Conservation (phyloP, 1,140 invertebrate genomes). For the Heliconius himera region DNA sequence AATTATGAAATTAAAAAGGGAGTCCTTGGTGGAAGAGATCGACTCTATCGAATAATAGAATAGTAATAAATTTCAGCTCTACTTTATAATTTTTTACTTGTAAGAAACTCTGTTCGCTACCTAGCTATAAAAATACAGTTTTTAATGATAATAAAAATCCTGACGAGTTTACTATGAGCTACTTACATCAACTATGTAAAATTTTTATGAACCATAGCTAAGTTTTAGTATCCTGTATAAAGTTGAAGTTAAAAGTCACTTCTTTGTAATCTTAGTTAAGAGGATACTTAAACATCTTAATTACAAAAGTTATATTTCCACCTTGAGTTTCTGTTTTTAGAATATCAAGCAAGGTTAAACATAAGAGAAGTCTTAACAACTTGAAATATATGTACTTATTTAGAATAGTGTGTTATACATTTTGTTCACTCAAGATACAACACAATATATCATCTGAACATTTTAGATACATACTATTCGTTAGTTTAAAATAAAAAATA, state of each 20-base stretch:
- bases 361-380: not conserved
- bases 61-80: not conserved
- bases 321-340: constrained; percentile 16
- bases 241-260: constrained; percentile 1
- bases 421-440: not conserved
- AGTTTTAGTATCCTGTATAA: constrained; percentile 24
- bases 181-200: constrained; percentile 19
- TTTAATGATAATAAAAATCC: constrained; percentile 22
- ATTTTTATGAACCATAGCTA: constrained; percentile 20
- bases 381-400: not conserved
- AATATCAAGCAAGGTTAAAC: not conserved
- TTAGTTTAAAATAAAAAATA: no score
- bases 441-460: no score
- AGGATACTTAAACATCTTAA: constrained; percentile 23
- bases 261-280: constrained; percentile 19
- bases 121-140: not conserved
- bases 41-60: no score
- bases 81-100: not conserved
- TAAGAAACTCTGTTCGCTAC: not conserved
- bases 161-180: constrained; percentile 9
- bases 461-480: no score
- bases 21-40: no score
- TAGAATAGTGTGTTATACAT: no score
- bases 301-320: constrained; percentile 15
- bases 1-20: no score